Evolutionary conservation across 2,888 invertebrate genomes (phyloP).

Genomic region (Oscheius myriophilus): DNA sequence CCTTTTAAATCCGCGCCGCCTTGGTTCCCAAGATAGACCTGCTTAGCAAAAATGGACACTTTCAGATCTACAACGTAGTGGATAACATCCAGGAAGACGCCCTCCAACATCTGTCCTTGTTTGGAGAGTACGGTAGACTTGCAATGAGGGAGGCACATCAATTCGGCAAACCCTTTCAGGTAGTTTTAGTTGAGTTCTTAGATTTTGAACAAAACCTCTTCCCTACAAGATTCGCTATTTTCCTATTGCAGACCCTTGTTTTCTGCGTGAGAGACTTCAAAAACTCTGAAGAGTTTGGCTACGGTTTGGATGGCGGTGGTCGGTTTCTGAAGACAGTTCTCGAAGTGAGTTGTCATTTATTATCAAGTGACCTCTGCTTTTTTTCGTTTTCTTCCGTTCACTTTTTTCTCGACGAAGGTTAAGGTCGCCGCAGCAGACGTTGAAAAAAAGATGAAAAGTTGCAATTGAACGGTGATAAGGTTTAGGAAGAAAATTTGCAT

Average conservation of each 20-base stretch:
- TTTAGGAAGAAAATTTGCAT: neutral
- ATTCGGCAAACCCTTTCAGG: constrained; percentile 68
- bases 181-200: constrained; percentile 16
- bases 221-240: neutral
- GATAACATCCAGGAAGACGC: constrained; percentile 98
- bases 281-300: constrained; percentile 72
- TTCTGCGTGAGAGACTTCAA: constrained; percentile 73
- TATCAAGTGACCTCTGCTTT: neutral
- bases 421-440: constrained; percentile 1
- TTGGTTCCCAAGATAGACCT: too few species aligned
- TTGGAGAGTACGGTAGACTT: constrained; percentile 96
- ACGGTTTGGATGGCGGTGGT: constrained; percentile 60
- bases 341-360: constrained; percentile 28
- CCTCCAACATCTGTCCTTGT: constrained; percentile 89
- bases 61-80: constrained; percentile 86
- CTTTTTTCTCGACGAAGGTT: neutral
- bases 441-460: neutral
- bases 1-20: too few species aligned
- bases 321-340: constrained; percentile 56
- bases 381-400: constrained; percentile 1
- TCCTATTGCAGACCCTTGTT: constrained; percentile 57
- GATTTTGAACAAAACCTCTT: neutral
- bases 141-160: constrained; percentile 81
- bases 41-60: too few species aligned
- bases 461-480: neutral